A percentile compares a stretch with the other conserved stretches of the same genome.
Conservation (phyloP, 1,140 invertebrate species). For the Calephelis virginiensis region DNA sequence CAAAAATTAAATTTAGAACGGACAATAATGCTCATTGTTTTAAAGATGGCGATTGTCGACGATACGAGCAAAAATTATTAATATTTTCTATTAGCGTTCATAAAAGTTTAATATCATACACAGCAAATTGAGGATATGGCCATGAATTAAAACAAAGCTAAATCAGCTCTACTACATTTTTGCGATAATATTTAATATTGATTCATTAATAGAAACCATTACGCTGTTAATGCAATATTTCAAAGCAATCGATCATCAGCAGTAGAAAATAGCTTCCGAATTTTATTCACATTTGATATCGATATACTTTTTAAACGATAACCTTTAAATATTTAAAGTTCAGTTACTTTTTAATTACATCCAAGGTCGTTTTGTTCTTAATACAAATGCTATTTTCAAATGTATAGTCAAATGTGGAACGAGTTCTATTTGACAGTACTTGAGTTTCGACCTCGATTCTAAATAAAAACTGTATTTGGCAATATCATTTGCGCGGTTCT, state of each 20-base stretch:
- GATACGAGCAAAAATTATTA: constrained; percentile 55
- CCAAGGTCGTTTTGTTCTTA: constrained; percentile 41
- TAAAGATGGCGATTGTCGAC: constrained; percentile 59
- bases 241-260: not conserved
- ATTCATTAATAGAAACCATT: not conserved
- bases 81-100: constrained; percentile 58
- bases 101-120: constrained; percentile 51
- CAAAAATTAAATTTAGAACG: constrained; percentile 77
- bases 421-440: constrained; percentile 37
- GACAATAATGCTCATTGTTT: constrained; percentile 76
- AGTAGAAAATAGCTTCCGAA: not conserved
- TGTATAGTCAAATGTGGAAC: constrained; percentile 40
- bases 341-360: constrained; percentile 44
- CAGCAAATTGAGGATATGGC: not conserved
- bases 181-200: not conserved
- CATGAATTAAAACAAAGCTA: too few species aligned
- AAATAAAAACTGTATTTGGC: constrained; percentile 33
- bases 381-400: constrained; percentile 44
- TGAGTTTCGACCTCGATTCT: constrained; percentile 36
- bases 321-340: constrained; percentile 40
- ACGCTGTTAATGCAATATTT: not conserved
- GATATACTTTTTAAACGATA: constrained; percentile 27
- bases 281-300: constrained; percentile 13
- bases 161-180: not conserved
- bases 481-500: constrained; percentile 25